Conservation (phyloP, 2,113 vertebrate species). For the Morone saxatilis region DNA sequence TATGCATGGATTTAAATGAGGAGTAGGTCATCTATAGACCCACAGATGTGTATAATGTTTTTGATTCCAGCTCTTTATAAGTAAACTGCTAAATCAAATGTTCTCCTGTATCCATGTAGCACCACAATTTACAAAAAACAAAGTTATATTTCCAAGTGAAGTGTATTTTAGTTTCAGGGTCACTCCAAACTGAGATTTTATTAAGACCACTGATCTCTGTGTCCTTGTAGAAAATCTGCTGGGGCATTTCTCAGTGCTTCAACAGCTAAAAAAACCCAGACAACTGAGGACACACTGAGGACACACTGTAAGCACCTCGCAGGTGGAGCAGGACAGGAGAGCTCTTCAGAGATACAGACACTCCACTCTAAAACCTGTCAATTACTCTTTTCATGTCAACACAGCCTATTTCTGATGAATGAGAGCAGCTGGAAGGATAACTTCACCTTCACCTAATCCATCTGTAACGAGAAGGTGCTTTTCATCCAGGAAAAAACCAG, state of each 20-base stretch:
- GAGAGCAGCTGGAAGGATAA: conserved; percentile 33
- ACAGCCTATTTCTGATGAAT: conserved; percentile 38
- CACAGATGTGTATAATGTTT: not conserved
- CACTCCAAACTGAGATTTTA: not conserved
- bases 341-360: conserved; percentile 15
- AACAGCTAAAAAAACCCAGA: conserved; percentile 3
- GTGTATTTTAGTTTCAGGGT: not conserved
- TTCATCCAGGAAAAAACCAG: conserved; percentile 19
- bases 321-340: conserved; percentile 30
- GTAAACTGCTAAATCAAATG: not conserved
- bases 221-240: not conserved
- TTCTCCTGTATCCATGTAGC: not conserved
- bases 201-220: not conserved
- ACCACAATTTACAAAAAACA: not conserved
- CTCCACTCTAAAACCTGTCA: conserved; percentile 39
- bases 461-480: conserved; percentile 1
- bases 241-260: not conserved
- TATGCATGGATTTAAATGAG: not conserved
- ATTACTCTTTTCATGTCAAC: conserved; percentile 43
- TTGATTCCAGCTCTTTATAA: not conserved
- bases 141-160: not conserved
- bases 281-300: conserved; percentile 39
- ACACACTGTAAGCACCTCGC: conserved; percentile 7
- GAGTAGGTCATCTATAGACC: not conserved
- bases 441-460: conserved; percentile 59